Evolutionary conservation across 2,888 invertebrate genomes (phyloP).

Genomic region (Andrena bicolor): DNA sequence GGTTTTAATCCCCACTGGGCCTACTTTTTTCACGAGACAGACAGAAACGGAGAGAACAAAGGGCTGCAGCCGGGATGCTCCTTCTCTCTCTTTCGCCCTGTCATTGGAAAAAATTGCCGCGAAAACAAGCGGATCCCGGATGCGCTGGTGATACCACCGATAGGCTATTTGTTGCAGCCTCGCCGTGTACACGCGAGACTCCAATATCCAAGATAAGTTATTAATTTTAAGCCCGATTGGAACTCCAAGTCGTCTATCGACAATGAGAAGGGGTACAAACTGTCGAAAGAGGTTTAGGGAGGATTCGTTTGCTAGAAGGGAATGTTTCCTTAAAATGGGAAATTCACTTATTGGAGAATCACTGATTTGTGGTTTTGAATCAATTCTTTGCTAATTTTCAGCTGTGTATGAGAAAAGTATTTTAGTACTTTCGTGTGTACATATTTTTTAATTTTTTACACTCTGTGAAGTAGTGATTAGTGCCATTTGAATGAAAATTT

Average conservation of each 20-base stretch:
- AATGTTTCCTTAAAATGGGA: background rate
- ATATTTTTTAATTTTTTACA: no score
- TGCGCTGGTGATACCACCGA: background rate
- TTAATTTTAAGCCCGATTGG: conserved; percentile 12
- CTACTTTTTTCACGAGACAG: conserved; percentile 66
- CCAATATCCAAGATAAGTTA: conserved; percentile 6
- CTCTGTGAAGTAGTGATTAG: no score
- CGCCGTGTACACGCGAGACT: background rate
- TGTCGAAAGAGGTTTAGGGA: background rate
- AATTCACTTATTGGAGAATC: background rate
- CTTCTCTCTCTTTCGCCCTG: conserved; percentile 22
- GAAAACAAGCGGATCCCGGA: conserved; percentile 23
- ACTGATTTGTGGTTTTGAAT: background rate
- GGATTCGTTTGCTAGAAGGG: background rate
- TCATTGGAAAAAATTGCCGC: conserved; percentile 45
- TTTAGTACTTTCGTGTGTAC: no score
- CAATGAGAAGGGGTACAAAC: background rate
- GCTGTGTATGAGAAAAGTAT: no score
- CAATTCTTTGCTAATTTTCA: background rate
- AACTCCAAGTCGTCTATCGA: background rate
- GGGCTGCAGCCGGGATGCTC: conserved; percentile 30
- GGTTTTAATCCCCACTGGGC: conserved; percentile 71
- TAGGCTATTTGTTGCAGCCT: conserved; percentile 6
- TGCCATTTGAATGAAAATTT: no score
- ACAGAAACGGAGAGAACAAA: conserved; percentile 43